phyloP scores from a whole-genome alignment of 1,140 invertebrate genomes.

The Chironomus striatipennis region DNA sequence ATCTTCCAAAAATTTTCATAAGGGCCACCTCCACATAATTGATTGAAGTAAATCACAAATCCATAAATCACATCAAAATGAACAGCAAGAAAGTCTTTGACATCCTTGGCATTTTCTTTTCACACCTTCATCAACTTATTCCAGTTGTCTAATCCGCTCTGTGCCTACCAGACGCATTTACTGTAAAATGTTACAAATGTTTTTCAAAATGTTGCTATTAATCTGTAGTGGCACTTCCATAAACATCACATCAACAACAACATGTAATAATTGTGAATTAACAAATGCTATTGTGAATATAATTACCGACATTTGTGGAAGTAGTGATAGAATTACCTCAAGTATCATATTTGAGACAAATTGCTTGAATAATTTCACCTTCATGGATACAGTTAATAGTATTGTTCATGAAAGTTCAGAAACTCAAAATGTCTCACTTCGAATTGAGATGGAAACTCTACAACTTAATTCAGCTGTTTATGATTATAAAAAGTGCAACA shows the following conservation, averaged over 20 bases:
- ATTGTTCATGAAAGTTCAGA: neutral
- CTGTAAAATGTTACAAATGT: no score
- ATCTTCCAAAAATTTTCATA: no score
- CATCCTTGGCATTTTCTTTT: no score
- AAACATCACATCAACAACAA: neutral
- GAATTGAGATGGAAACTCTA: neutral
- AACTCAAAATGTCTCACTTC: neutral
- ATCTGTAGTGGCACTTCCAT: neutral
- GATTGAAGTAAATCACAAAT: no score
- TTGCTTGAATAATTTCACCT: neutral
- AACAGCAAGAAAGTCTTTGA: no score
- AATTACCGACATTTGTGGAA: neutral
- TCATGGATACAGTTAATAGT: neutral
- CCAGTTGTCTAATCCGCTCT: no score
- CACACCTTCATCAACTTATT: no score
- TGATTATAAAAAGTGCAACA: neutral
- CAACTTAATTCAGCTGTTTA: neutral
- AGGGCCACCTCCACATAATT: no score
- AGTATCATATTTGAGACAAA: neutral
- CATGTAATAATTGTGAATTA: neutral
- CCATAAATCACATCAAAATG: no score
- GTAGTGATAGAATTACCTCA: neutral
- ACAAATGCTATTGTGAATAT: neutral
- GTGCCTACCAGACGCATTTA: no score
- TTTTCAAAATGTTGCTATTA: neutral